Evolutionary conservation across 2,113 vertebrate species (phyloP), one percentile per base, ranked within the genome.

Genomic region (Spea multiplicata): DNA sequence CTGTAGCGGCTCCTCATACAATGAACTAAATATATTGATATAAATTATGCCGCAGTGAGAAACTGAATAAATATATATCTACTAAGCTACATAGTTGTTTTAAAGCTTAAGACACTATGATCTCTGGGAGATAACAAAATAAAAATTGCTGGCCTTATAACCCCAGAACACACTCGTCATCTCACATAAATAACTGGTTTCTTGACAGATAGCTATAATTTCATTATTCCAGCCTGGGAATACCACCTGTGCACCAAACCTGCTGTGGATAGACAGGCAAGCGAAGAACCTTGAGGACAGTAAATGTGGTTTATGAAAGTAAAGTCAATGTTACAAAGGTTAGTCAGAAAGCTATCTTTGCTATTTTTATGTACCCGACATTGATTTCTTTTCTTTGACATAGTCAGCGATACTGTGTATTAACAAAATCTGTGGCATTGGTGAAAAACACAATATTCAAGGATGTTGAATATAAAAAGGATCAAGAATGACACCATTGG

Each of bases 301-400:
- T 49, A 64, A 64, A 74, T 73, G 71, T 59, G 44, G 44, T 61
- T 12, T n/a, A 4, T 12, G 9, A 49, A 48, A 64, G 46, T 7
- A 49, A 45, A 64, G 55, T 74, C 72, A 74, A 74, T 74, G 72
- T 74, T 59, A 74, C n/a, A 64, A 17, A 74, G 49, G 16, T 66
- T 66, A 66, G 47, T 75, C 47, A 8, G 45, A 47, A 46, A 9
- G 52, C 16, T 44, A 61, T 44, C 9, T 47, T 6, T 47, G 44
- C 49, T 48, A 62, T 73, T 59, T 73, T 16, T 14, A 2, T 49
- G 10, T 14, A 52, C 10, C 55, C 2, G 14, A 59, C 14, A 13
- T 59, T 30, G 30, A 30, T 30, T 30, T 30, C 30, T 30, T 30
- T 30, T 30, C 30, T 30, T 30, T 30, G 30, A 30, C 30, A 30